phyloP scores from a whole-genome alignment of 2,113 vertebrate species.

The Platysteira castanea region DNA sequence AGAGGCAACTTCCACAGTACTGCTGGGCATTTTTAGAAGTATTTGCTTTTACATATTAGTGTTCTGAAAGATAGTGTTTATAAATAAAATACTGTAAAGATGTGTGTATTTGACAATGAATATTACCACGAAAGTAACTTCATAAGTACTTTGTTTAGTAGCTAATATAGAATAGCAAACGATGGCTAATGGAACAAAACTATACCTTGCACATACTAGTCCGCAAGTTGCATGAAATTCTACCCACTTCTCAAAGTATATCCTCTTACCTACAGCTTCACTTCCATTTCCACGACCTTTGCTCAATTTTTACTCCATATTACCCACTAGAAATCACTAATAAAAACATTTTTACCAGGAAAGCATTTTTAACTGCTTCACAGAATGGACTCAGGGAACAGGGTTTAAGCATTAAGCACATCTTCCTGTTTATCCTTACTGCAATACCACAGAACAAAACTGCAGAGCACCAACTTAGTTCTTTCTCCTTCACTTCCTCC shows the following conservation, averaged over 20 bases:
- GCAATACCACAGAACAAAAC: not conserved
- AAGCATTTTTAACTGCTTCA: not conserved
- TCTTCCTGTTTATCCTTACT: not conserved
- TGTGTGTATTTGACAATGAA: not conserved
- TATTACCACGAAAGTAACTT: not conserved
- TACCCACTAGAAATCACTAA: not conserved
- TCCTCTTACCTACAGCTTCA: not conserved
- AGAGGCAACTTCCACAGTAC: not conserved
- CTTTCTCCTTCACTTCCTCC: not conserved
- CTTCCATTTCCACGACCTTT: not conserved
- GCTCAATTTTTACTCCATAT: not conserved
- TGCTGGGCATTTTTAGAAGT: not conserved
- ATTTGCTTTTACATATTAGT: not conserved
- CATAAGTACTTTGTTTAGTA: not conserved
- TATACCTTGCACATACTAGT: not conserved
- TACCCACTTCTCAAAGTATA: not conserved
- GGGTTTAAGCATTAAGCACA: not conserved
- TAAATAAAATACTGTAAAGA: not conserved
- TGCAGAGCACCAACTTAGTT: not conserved
- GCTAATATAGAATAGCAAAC: not conserved
- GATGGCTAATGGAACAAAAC: not conserved
- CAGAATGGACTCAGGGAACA: not conserved
- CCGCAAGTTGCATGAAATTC: not conserved
- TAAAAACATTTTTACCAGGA: not conserved
- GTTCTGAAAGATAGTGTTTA: not conserved